These are phyloP conservation scores for Fukomys damarensis DNA, from an alignment of 2,113 vertebrate species.

Conservation along the genomic window DNA sequence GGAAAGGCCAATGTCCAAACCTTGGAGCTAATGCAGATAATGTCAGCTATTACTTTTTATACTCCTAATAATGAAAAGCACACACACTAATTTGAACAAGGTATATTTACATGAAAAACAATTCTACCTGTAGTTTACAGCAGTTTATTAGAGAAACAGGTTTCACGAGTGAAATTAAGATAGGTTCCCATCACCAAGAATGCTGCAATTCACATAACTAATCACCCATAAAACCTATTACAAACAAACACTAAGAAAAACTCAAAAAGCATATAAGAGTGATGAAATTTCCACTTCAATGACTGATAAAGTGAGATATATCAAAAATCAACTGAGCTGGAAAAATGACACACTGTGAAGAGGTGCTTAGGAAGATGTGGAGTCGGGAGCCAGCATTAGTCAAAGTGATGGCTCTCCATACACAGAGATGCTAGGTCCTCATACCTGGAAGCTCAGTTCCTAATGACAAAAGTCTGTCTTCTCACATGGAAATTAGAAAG, in stretches of 20 bases:
- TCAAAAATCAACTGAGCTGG: constrained; percentile 88
- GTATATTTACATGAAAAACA: constrained; percentile 1
- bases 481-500: constrained; percentile 66
- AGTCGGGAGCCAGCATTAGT: constrained; percentile 84
- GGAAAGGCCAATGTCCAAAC: not conserved
- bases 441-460: constrained; percentile 82
- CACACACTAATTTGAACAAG: not conserved
- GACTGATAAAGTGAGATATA: constrained; percentile 87
- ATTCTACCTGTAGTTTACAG: not conserved
- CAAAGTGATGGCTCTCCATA: constrained; percentile 86
- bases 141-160: constrained; percentile 19
- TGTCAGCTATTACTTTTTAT: not conserved
- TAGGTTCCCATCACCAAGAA: constrained; percentile 69
- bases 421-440: constrained; percentile 83
- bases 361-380: constrained; percentile 86
- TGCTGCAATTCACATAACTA: constrained; percentile 84
- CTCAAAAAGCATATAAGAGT: constrained; percentile 84
- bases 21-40: not conserved
- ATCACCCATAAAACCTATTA: constrained; percentile 90
- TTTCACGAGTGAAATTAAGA: constrained; percentile 82
- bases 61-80: not conserved
- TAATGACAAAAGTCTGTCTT: constrained; percentile 84
- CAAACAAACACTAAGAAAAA: constrained; percentile 88
- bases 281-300: constrained; percentile 89
- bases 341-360: constrained; percentile 89